Evolutionary conservation across 2,888 invertebrate species (phyloP).

Genomic region (Ophioninae sp.): DNA sequence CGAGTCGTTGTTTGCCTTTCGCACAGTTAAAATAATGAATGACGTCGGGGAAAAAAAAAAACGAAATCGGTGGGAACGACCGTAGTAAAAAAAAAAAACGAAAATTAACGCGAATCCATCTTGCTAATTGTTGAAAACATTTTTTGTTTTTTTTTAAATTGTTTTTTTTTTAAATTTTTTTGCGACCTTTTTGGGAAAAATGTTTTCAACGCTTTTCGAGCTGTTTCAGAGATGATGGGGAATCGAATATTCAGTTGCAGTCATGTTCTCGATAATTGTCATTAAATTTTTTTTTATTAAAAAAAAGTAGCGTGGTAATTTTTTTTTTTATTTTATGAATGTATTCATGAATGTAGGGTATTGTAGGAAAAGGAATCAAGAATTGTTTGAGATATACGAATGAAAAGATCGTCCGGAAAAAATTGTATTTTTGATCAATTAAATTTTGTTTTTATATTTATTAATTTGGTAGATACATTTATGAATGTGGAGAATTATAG

Average conservation of each 20-base stretch:
- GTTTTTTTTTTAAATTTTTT: background rate
- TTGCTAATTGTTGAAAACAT: background rate
- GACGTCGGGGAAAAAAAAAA: slow-evolving; percentile 49
- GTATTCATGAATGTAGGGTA: background rate
- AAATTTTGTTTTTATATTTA: no score
- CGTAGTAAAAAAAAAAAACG: background rate
- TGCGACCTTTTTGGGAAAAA: background rate
- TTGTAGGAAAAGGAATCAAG: background rate
- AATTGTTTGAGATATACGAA: no score
- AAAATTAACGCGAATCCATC: background rate
- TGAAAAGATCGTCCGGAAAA: no score
- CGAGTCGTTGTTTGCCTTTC: slow-evolving; percentile 73
- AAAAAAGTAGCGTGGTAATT: no score
- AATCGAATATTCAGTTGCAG: no score
- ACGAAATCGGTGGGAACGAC: slow-evolving; percentile 25
- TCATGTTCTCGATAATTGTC: no score
- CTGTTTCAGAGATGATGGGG: background rate
- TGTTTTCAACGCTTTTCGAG: background rate
- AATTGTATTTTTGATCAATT: no score
- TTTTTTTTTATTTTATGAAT: no score
- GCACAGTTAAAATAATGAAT: slow-evolving; percentile 75
- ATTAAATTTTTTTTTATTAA: no score
- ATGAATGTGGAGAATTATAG: no score
- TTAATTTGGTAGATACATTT: no score
- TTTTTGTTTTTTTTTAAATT: background rate